Percentiles rank a stretch among this genome's conserved stretches.
These are phyloP conservation scores for Uropetala carovei DNA, from an alignment of 2,888 invertebrate species.

Conservation along the genomic window DNA sequence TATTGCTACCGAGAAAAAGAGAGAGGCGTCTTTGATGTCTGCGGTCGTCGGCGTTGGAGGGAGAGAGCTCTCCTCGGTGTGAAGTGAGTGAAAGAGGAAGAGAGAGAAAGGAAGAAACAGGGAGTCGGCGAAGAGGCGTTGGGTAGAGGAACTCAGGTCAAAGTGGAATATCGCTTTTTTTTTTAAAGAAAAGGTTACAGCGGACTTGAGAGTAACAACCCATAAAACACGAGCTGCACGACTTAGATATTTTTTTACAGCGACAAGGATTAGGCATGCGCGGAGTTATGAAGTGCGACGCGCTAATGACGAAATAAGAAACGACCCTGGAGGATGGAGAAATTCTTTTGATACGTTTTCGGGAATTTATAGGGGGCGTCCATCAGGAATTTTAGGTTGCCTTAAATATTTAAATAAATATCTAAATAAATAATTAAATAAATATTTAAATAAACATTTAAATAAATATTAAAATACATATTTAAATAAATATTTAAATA, in stretches of 20 bases:
- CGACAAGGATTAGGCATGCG: constrained; percentile 32
- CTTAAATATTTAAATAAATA: no score
- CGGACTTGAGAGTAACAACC: constrained; percentile 4
- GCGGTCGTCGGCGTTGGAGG: neutral
- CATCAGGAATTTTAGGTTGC: no score
- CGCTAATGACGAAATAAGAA: constrained; percentile 14
- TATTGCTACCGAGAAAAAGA: constrained; percentile 16
- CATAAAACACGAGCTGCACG: constrained; percentile 18
- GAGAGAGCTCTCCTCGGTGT: constrained; percentile 30
- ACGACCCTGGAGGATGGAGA: neutral
- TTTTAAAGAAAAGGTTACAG: neutral
- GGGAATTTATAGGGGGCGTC: no score
- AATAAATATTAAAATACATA: no score
- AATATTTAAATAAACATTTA: no score
- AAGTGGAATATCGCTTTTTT: neutral
- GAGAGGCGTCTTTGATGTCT: constrained; percentile 26
- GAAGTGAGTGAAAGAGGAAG: constrained; percentile 29
- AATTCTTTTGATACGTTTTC: neutral
- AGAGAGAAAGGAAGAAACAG: neutral
- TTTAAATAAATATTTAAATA: no score
- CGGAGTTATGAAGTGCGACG: constrained; percentile 28
- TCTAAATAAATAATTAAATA: no score
- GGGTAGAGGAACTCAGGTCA: constrained; percentile 33
- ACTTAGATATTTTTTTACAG: constrained; percentile 20
- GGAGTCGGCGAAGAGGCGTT: neutral